Percentiles rank a stretch among this genome's conserved stretches.
Evolutionary conservation across 2,113 vertebrate species (phyloP).

Genomic region (Ovis canadensis): DNA sequence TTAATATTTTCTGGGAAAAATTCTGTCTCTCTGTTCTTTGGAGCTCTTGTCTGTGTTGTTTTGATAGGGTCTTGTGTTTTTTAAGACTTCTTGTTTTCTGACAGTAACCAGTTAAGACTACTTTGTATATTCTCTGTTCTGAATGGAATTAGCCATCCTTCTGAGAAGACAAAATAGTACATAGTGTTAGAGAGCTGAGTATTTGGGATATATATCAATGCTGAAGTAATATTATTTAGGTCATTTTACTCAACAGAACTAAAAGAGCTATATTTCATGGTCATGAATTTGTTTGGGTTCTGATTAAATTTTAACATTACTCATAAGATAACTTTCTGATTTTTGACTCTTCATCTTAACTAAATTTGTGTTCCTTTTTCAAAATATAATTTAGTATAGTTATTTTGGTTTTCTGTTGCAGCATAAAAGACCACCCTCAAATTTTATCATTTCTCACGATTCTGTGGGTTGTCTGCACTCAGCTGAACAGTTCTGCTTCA

Average conservation of each 20-base stretch:
- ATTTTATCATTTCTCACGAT: background rate
- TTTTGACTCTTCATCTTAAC: background rate
- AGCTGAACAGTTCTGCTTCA: background rate
- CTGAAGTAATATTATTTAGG: background rate
- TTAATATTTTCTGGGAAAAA: background rate
- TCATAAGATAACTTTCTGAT: background rate
- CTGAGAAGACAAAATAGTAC: background rate
- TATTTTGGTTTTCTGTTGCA: background rate
- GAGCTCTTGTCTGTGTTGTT: background rate
- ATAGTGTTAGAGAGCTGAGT: background rate
- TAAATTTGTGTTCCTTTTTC: background rate
- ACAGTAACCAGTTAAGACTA: background rate
- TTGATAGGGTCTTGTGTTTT: background rate
- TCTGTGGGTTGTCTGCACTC: background rate
- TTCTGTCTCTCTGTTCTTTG: background rate
- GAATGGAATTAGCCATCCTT: background rate
- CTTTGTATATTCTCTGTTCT: background rate
- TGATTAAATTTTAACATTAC: background rate
- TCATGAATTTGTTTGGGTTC: background rate
- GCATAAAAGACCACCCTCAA: background rate
- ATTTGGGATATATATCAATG: background rate
- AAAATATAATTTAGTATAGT: background rate
- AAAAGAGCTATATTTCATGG: background rate
- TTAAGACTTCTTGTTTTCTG: background rate
- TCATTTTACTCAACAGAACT: background rate